Conservation (phyloP, 2,888 invertebrate genomes). For the Erebia ligea region DNA sequence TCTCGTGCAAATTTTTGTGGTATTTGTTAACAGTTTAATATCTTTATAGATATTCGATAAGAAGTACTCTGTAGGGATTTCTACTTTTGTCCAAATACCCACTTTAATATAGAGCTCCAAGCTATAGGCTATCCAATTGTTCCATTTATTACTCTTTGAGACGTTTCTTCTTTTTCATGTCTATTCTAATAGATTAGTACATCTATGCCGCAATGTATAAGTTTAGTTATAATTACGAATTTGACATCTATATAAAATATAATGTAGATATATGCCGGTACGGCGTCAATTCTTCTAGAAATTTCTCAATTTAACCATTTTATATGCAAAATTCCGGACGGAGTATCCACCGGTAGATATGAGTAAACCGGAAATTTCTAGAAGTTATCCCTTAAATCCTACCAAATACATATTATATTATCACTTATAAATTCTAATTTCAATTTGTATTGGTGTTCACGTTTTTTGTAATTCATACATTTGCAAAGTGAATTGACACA, state of each 20-base stretch:
- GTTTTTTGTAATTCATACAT: slow-evolving; percentile 52
- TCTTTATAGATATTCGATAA: neutral
- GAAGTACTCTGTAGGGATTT: neutral
- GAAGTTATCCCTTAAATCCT: slow-evolving; percentile 42
- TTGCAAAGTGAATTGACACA: slow-evolving; percentile 14
- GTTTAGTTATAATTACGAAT: slow-evolving; percentile 57
- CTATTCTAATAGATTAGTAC: slow-evolving; percentile 12
- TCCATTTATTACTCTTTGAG: too few species aligned
- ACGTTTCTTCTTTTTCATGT: neutral
- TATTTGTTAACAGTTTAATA: neutral
- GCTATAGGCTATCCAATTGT: too few species aligned
- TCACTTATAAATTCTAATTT: slow-evolving; percentile 52
- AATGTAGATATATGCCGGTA: slow-evolving; percentile 47
- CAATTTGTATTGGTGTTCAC: slow-evolving; percentile 71
- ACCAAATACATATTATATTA: slow-evolving; percentile 39
- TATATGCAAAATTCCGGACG: neutral
- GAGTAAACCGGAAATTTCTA: slow-evolving; percentile 2
- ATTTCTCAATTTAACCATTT: slow-evolving; percentile 3
- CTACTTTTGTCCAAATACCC: neutral
- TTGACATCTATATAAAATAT: slow-evolving; percentile 80
- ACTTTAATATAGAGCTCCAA: neutral
- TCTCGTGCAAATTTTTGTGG: neutral
- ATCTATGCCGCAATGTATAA: slow-evolving; percentile 29
- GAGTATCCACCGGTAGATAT: neutral
- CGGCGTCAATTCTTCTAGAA: slow-evolving; percentile 22